phyloP scores from a whole-genome alignment of 2,888 invertebrate genomes.

The Tetheella fluctuosa region DNA sequence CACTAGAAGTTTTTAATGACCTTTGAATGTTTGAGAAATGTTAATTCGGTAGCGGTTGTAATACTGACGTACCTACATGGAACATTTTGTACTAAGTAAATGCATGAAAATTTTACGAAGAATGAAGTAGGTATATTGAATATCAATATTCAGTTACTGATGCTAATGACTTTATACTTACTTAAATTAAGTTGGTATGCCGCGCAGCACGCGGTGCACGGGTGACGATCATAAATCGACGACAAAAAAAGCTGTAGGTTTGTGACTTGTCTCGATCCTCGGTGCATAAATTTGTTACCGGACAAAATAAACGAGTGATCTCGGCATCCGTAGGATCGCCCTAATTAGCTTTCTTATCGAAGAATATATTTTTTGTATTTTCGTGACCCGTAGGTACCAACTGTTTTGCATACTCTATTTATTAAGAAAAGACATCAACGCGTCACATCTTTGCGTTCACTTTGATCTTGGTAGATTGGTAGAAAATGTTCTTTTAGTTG shows the following conservation, averaged over 20 bases:
- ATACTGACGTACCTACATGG: neutral
- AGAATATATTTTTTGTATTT: neutral
- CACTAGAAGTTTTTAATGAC: neutral
- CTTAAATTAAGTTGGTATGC: no score
- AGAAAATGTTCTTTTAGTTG: neutral
- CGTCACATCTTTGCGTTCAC: slow-evolving; percentile 17
- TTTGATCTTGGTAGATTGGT: neutral
- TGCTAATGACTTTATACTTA: neutral
- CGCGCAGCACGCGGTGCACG: neutral
- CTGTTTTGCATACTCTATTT: slow-evolving; percentile 16
- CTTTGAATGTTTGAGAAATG: neutral
- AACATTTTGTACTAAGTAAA: neutral
- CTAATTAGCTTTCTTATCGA: neutral
- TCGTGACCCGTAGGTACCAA: neutral
- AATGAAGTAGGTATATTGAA: neutral
- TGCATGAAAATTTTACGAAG: neutral
- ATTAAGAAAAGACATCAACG: slow-evolving; percentile 52
- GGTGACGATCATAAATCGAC: neutral
- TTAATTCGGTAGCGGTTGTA: neutral
- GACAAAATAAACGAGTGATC: neutral
- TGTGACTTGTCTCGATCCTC: slow-evolving; percentile 5
- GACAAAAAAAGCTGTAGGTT: slow-evolving; percentile 9
- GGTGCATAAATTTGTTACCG: neutral
- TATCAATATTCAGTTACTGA: no score
- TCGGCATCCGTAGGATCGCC: neutral